A percentile compares a stretch with the other conserved stretches of the same genome.
phyloP scores from a whole-genome alignment of 1,140 invertebrate genomes.

The Micrasema minimum region DNA sequence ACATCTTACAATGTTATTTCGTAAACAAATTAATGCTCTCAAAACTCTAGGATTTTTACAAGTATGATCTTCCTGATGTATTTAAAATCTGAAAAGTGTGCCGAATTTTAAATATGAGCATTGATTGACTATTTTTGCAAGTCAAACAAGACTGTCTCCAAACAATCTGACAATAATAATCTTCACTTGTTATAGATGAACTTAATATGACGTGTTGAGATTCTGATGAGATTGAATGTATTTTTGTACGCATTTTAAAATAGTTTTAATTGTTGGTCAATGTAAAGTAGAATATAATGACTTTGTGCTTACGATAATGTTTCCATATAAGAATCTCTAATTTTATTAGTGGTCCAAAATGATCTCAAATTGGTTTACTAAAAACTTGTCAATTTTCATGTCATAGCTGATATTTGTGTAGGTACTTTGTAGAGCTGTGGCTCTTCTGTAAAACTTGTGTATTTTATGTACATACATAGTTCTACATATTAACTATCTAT shows the following conservation, averaged over 20 bases:
- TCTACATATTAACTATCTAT: neutral
- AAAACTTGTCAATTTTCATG: constrained; percentile 27
- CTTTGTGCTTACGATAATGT: constrained; percentile 1
- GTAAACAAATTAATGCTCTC: no score
- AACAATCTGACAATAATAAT: constrained; percentile 20
- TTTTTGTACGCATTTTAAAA: constrained; percentile 26
- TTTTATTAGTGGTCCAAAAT: constrained; percentile 37
- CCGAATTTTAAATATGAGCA: no score
- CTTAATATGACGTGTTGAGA: constrained; percentile 6
- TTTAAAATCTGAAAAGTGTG: no score
- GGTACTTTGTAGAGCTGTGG: neutral
- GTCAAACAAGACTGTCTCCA: neutral
- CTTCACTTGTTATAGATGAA: constrained; percentile 3
- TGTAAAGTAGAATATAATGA: neutral
- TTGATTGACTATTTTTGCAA: no score
- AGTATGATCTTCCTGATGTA: no score
- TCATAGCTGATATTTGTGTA: constrained; percentile 14
- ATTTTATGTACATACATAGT: constrained; percentile 12
- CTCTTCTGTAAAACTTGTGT: constrained; percentile 4
- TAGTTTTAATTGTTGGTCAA: neutral
- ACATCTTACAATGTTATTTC: constrained; percentile 19
- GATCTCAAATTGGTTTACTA: constrained; percentile 38
- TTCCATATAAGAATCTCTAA: constrained; percentile 22
- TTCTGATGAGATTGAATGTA: constrained; percentile 7
- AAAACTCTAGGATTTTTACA: no score